Base-by-base conservation (phyloP, 2,888 invertebrate species). In the Tenodera sinensis region DNA sequence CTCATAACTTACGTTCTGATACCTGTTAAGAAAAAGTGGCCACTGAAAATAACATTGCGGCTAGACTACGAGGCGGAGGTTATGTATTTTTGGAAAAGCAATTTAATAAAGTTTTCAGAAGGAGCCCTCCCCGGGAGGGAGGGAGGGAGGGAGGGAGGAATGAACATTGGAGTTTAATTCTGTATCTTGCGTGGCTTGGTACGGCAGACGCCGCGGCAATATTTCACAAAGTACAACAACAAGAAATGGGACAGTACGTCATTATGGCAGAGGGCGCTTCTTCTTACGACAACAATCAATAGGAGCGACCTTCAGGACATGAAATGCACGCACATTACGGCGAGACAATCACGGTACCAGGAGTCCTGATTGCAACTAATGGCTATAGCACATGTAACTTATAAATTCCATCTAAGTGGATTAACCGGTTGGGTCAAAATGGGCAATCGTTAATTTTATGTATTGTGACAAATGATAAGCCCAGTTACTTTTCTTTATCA, bases 181-280 rank as follows among this genome's bases (percentile, higher is more conserved):
- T 47, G 88, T 88, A 83, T 42, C 88, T 88, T 83, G 83, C 88
- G 88, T 88, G 88, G 83, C 88, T 47, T 88, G 88, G 88, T 88
- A 88, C 88, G 88, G 83, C 83, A 34, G 42, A 42, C 42, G 71
- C 83, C 71, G 30, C 86, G 71, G 81, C 86, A 28, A 81, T 86
- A 86, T 86, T 86, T 86, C 86, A 86, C 86, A 28, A 71, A 71
- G 54, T 71, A 71, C 54, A 71, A 71, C 54, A 71, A 71, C 54
- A 71, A 25, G 54, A 71, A 15, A 25, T 4, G 54, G 54, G 54
- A 71, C 54, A 71, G 54, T 71, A 71, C 54, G 54, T 71, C 54
- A 71, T 71, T 71, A 71, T 71, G 54, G 54, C 54, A 71, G 54
- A 71, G 54, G 25, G 54, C 54, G 54, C 54, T 71, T 71, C 54